phyloP scores from a whole-genome alignment of 1,140 invertebrate genomes.

The Danaus plexippus region DNA sequence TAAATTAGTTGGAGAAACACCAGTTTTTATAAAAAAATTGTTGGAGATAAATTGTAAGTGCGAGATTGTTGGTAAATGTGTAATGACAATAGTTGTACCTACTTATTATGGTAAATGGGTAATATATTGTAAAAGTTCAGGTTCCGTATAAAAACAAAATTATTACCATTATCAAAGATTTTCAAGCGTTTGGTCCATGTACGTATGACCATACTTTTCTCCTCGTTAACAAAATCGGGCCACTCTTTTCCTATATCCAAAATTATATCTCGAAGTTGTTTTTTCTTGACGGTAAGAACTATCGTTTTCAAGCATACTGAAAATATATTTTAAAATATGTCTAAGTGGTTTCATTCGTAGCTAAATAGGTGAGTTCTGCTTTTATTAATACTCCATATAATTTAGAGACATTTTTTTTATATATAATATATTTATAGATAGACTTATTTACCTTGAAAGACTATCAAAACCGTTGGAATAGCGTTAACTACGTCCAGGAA shows the following conservation, averaged over 20 bases:
- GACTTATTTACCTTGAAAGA: conserved; percentile 24
- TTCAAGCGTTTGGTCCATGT: conserved; percentile 15
- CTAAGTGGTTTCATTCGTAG: too few relatives aligned
- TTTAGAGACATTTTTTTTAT: too few relatives aligned
- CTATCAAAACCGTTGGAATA: conserved; percentile 21
- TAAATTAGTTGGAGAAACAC: too few relatives aligned
- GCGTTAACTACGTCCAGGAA: conserved; percentile 23
- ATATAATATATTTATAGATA: too few relatives aligned
- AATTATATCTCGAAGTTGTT: conserved; percentile 22
- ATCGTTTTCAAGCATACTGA: conserved; percentile 25
- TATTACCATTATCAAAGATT: conserved; percentile 18
- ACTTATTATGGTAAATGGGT: too few relatives aligned
- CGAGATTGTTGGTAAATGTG: too few relatives aligned
- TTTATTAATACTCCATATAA: too few relatives aligned
- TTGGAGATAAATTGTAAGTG: too few relatives aligned
- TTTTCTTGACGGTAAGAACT: conserved; percentile 14
- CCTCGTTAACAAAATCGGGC: conserved; percentile 10
- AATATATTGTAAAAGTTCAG: too few relatives aligned
- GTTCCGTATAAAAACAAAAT: not conserved
- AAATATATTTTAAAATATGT: conserved; percentile 7
- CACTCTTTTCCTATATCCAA: conserved; percentile 23
- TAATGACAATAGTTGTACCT: too few relatives aligned
- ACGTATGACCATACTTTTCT: conserved; percentile 11
- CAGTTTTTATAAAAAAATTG: too few relatives aligned
- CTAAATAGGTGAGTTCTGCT: too few relatives aligned